A percentile compares a stretch with the other conserved stretches of the same genome.
Conservation (phyloP, 1,140 invertebrate genomes). For the Zaprionus gabonicus region DNA sequence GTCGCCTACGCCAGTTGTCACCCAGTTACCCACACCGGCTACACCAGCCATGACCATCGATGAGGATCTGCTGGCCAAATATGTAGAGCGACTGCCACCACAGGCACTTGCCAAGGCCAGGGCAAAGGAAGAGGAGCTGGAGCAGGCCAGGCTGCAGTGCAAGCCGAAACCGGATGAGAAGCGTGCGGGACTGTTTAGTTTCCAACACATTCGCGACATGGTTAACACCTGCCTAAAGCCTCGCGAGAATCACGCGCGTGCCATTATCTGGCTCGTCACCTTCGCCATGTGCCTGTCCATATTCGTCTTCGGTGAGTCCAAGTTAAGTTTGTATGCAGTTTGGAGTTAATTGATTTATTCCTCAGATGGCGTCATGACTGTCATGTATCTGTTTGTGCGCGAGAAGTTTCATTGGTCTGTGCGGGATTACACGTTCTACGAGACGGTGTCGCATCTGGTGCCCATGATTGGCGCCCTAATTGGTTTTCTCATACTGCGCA, state of each 20-base stretch:
- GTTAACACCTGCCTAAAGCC: conserved; percentile 86
- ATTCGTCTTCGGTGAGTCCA: conserved; percentile 85
- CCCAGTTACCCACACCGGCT: conserved; percentile 54
- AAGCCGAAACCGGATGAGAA: conserved; percentile 33
- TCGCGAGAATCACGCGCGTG: conserved; percentile 86
- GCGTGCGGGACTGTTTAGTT: conserved; percentile 85
- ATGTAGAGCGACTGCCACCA: conserved; percentile 62
- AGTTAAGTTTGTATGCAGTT: neutral
- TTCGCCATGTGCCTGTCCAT: conserved; percentile 86
- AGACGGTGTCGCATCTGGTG: conserved; percentile 84
- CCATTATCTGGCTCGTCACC: conserved; percentile 87
- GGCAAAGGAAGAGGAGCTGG: conserved; percentile 17
- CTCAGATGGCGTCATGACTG: conserved; percentile 80
- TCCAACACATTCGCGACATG: conserved; percentile 87
- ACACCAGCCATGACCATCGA: conserved; percentile 68
- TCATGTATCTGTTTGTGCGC: conserved; percentile 88
- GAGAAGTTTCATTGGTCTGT: conserved; percentile 89
- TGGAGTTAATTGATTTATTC: neutral
- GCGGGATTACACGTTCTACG: conserved; percentile 86
- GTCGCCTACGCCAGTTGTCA: neutral
- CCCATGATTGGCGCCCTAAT: conserved; percentile 86
- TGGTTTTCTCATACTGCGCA: conserved; percentile 86
- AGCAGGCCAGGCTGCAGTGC: conserved; percentile 6
- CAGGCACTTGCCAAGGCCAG: conserved; percentile 43
- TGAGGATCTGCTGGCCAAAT: conserved; percentile 71